These are phyloP conservation scores for Champsocephalus gunnari DNA, from an alignment of 2,797 vertebrate species.

Conservation along the genomic window DNA sequence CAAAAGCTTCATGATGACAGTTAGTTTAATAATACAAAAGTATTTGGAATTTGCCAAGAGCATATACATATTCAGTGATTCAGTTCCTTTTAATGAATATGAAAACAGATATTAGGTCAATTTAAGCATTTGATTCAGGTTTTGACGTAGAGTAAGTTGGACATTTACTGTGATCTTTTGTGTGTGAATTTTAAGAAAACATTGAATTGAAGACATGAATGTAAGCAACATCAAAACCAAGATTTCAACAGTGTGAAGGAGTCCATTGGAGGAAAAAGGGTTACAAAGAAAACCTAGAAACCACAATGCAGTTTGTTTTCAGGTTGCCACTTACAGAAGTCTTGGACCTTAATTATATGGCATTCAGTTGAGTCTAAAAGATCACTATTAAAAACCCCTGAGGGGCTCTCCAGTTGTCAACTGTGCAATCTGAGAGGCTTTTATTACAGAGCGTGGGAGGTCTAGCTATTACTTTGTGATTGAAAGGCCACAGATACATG, in stretches of 20 bases:
- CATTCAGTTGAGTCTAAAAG: too few relatives aligned
- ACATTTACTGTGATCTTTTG: background rate
- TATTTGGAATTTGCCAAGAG: background rate
- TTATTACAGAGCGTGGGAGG: constrained; percentile 3
- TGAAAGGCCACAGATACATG: constrained; percentile 1
- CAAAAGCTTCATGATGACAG: background rate
- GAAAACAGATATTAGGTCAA: background rate
- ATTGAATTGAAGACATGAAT: background rate
- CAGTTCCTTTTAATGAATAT: background rate
- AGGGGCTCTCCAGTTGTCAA: background rate
- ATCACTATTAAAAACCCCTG: too few relatives aligned
- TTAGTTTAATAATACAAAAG: constrained; percentile 5
- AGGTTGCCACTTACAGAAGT: constrained; percentile 5
- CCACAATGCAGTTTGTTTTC: background rate
- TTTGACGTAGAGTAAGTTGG: background rate
- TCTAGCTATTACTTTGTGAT: constrained; percentile 1
- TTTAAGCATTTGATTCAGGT: background rate
- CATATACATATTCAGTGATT: constrained; percentile 10
- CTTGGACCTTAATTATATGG: constrained; percentile 2
- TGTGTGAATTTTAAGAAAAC: constrained; percentile 1
- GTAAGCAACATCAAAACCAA: background rate
- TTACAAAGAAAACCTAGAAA: background rate
- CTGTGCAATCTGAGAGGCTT: background rate
- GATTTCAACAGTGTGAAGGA: background rate
- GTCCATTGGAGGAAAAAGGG: background rate